Evolutionary conservation across 2,113 vertebrate species (phyloP).

Genomic region (Chitala chitala): DNA sequence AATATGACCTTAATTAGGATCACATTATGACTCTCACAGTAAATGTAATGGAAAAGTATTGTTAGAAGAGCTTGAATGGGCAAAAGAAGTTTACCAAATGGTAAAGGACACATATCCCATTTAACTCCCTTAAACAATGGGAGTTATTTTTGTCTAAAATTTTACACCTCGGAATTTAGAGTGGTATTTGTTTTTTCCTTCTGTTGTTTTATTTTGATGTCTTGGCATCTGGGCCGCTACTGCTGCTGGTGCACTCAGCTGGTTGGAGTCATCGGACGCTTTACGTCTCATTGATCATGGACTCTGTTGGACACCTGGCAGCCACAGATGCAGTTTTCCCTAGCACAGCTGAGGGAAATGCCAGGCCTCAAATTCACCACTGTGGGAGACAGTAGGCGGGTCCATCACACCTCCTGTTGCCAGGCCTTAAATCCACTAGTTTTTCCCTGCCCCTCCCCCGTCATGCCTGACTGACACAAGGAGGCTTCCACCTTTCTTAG

Average conservation of each 20-base stretch:
- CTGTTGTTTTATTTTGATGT: neutral
- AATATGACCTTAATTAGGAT: no score
- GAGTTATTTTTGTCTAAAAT: conserved; percentile 2
- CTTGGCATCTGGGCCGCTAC: conserved; percentile 15
- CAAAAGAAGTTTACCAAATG: no score
- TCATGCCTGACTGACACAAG: no score
- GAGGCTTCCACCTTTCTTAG: no score
- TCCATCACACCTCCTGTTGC: no score
- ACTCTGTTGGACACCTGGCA: conserved; percentile 45
- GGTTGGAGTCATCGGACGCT: conserved; percentile 31
- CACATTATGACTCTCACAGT: no score
- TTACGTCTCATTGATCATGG: conserved; percentile 51
- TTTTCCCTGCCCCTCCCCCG: no score
- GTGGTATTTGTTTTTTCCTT: neutral
- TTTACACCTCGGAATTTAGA: neutral
- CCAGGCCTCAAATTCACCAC: conserved; percentile 30
- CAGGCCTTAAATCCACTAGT: no score
- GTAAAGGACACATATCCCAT: neutral
- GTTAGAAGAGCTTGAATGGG: no score
- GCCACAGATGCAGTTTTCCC: conserved; percentile 44
- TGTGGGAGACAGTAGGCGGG: no score
- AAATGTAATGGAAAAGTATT: no score
- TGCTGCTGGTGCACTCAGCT: conserved; percentile 31
- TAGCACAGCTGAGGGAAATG: conserved; percentile 31
- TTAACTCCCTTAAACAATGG: neutral